Evolutionary conservation across 2,888 invertebrate species (phyloP), one percentile per base, ranked within the genome.

Genomic region (Drosophila trichaetosa): DNA sequence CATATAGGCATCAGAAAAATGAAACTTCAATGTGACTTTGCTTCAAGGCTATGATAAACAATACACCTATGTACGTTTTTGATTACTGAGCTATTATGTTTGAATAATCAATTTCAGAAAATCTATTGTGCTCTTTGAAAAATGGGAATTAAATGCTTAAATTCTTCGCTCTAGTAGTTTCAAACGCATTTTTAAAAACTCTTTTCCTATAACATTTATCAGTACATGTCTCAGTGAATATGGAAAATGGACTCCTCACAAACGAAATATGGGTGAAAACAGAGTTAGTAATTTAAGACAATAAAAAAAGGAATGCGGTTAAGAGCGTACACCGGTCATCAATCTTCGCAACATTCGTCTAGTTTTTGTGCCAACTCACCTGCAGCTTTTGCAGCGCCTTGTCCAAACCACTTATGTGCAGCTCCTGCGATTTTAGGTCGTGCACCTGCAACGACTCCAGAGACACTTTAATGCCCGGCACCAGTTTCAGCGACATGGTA

Each of bases 311-410:
- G 24, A 36, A 36, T 4, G 8, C 21, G n/a, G 40, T 40, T 38
- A 21, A 40, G 4, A 27, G 38, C 13, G n/a, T 2, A 13, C 13
- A 42, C 29, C 31, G 31, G 36, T 29, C 38, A 70, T 76, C 66
- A 76, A 76, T 74, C 69, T 62, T 51, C 7, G n/a, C 21, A 5
- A 29, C 36, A 58, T 46, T 36, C 31, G 40, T 38, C 57, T 53
- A 53, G 62, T 53, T 71, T 59, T 58, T 52, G 31, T 36, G 56
- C 46, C 60, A 70, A 90, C 92, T 90, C 76, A 93, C 93, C 91
- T 93, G 92, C 53, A 95, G 91, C 88, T 94, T 94, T 67, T 94
- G 93, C 66, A 96, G 91, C 27, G 95, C 94, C 84, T 93, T 92
- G 53, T 94, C 94, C 61, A 95, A 91, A 7, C 96, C 96, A 78